These are phyloP conservation scores for Danaus melanippus DNA, from an alignment of 1,140 invertebrate species.

Conservation along the genomic window DNA sequence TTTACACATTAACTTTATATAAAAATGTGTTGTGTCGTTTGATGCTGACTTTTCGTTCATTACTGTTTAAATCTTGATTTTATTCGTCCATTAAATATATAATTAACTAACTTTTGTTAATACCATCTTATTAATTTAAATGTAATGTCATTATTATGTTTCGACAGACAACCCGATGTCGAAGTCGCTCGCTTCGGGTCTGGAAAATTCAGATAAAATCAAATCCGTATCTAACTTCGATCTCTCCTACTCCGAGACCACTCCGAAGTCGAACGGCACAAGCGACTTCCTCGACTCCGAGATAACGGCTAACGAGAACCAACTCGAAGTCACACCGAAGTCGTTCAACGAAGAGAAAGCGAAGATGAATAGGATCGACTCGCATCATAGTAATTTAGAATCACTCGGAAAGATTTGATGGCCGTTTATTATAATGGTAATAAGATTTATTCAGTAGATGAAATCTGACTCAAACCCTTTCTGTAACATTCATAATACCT, in stretches of 20 bases:
- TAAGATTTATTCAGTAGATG: too few relatives aligned
- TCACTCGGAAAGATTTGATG: constrained; percentile 25
- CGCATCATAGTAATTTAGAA: constrained; percentile 64
- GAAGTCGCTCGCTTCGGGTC: constrained; percentile 40
- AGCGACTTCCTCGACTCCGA: constrained; percentile 53
- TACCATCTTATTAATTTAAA: constrained; percentile 5
- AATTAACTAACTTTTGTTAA: constrained; percentile 8
- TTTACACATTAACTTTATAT: too few relatives aligned
- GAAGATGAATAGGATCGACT: constrained; percentile 68
- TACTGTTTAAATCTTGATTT: too few relatives aligned
- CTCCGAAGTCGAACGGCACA: constrained; percentile 40
- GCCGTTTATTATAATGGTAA: too few relatives aligned
- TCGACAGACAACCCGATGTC: constrained; percentile 40
- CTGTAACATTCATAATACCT: too few relatives aligned
- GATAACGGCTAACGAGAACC: constrained; percentile 14
- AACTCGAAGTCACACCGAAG: constrained; percentile 23
- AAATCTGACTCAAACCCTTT: too few relatives aligned
- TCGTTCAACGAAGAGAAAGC: constrained; percentile 58
- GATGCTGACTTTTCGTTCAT: too few relatives aligned
- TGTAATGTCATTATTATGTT: constrained; percentile 4
- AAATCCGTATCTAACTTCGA: constrained; percentile 49
- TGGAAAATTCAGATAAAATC: constrained; percentile 36
- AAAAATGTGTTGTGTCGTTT: too few relatives aligned
- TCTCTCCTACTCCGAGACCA: constrained; percentile 35
- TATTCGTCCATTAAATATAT: too few relatives aligned